Evolutionary conservation across 2,113 vertebrate species (phyloP).

Genomic region (Ophthalmolycus amberensis): DNA sequence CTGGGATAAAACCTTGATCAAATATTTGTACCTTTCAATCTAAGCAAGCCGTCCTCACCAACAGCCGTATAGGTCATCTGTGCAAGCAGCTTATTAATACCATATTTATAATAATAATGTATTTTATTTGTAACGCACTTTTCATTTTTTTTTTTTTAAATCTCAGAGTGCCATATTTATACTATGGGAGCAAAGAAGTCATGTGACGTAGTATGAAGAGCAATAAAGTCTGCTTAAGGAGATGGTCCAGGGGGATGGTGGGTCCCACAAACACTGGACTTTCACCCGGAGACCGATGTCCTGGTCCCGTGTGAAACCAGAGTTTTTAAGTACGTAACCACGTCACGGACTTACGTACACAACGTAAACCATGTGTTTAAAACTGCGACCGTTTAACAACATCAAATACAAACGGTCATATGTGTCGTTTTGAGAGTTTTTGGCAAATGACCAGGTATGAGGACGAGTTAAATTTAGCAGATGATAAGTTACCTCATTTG

Average conservation of each 20-base stretch:
- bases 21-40: not conserved
- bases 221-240: not conserved
- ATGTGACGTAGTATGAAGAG: not conserved
- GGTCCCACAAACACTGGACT: not conserved
- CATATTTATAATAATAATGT: no score
- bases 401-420: no score
- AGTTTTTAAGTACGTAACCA: not conserved
- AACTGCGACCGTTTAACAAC: no score
- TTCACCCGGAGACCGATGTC: not conserved
- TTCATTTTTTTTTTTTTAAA: no score
- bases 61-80: no score
- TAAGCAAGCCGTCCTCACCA: no score
- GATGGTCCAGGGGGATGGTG: not conserved
- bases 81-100: no score
- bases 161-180: not conserved
- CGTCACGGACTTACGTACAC: not conserved
- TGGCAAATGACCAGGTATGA: not conserved
- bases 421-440: no score
- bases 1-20: not conserved
- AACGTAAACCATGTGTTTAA: not conserved
- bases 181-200: not conserved
- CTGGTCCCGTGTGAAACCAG: not conserved
- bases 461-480: not conserved
- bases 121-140: no score
- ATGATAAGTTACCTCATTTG: conserved; percentile 9